A percentile compares a stretch with the other conserved stretches of the same genome.
These are phyloP conservation scores for Scyliorhinus canicula DNA, from an alignment of 2,797 vertebrate species.

Conservation along the genomic window DNA sequence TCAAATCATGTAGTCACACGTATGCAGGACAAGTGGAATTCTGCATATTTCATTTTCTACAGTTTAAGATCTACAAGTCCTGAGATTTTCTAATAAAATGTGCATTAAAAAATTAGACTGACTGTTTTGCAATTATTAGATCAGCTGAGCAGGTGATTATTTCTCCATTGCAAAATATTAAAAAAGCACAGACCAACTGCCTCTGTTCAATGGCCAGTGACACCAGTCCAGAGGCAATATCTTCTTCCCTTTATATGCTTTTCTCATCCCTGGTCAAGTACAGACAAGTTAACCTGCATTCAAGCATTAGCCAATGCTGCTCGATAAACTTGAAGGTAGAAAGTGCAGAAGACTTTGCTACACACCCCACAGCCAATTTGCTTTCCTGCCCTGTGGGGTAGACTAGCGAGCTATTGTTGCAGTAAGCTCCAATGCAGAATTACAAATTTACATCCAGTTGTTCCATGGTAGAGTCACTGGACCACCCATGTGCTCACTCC, in stretches of 20 bases:
- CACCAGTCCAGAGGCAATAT: background rate
- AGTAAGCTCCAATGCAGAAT: background rate
- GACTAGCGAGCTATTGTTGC: background rate
- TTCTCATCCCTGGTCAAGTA: background rate
- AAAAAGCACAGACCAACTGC: background rate
- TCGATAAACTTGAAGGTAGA: background rate
- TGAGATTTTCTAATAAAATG: constrained; percentile 12
- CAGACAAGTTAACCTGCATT: background rate
- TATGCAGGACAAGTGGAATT: background rate
- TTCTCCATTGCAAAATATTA: background rate
- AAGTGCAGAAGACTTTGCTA: background rate
- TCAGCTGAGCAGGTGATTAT: background rate
- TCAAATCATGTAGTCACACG: background rate
- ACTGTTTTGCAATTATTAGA: background rate
- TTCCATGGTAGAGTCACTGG: background rate
- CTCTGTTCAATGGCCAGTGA: background rate
- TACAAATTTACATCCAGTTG: background rate
- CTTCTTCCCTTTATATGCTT: too few relatives aligned
- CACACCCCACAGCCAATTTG: background rate
- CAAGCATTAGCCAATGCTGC: background rate
- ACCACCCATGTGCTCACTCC: background rate
- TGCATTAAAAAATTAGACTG: background rate
- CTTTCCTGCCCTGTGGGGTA: background rate
- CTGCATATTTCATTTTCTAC: background rate
- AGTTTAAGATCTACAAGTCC: constrained; percentile 10